phyloP scores from a whole-genome alignment of 2,888 invertebrate genomes.

The Danaus chrysippus region DNA sequence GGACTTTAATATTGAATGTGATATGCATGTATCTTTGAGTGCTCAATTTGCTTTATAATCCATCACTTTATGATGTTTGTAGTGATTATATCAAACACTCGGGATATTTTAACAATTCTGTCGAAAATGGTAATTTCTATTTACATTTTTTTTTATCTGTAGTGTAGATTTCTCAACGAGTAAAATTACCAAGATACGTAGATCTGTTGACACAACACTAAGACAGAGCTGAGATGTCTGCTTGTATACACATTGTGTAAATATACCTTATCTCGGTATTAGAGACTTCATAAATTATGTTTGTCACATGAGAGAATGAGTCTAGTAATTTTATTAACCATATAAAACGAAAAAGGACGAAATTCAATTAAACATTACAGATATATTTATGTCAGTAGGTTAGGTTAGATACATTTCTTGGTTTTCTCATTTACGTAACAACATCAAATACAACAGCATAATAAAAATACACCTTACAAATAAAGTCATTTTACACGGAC shows the following conservation, averaged over 20 bases:
- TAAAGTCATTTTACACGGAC: too few species aligned
- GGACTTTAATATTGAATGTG: too few species aligned
- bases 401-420: too few species aligned
- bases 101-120: constrained; percentile 42
- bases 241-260: constrained; percentile 72
- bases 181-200: constrained; percentile 71
- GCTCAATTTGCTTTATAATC: not conserved
- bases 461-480: too few species aligned
- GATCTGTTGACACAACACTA: constrained; percentile 70
- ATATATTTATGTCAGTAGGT: too few species aligned
- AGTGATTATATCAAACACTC: constrained; percentile 43
- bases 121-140: constrained; percentile 54
- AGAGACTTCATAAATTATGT: constrained; percentile 79
- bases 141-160: constrained; percentile 63
- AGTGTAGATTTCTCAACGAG: constrained; percentile 67
- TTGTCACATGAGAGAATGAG: constrained; percentile 69
- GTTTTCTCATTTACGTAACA: too few species aligned
- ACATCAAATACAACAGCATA: too few species aligned
- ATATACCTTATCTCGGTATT: constrained; percentile 75
- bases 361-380: not conserved
- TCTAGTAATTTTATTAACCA: constrained; percentile 27
- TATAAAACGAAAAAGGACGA: not conserved
- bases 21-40: too few species aligned
- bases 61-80: constrained; percentile 14
- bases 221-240: constrained; percentile 70